phyloP scores from a whole-genome alignment of 1,140 invertebrate species.

The Hestina assimilis region DNA sequence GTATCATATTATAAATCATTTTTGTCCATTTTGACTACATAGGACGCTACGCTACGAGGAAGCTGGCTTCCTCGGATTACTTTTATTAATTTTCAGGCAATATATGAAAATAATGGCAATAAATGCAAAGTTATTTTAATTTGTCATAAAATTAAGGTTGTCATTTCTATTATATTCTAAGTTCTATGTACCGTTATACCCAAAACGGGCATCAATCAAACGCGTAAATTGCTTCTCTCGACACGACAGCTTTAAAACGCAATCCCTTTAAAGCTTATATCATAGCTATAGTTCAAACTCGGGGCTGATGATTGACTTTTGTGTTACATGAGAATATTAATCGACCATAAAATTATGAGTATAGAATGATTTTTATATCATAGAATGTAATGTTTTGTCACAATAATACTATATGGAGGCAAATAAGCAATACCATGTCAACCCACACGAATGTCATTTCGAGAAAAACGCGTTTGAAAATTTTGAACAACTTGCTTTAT shows the following conservation, averaged over 20 bases:
- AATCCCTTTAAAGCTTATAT: slow-evolving; percentile 42
- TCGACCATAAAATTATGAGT: neutral
- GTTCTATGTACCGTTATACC: slow-evolving; percentile 30
- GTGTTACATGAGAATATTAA: slow-evolving; percentile 11
- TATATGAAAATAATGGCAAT: too few relatives aligned
- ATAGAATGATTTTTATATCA: neutral
- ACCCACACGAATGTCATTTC: too few relatives aligned
- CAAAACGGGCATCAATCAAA: slow-evolving; percentile 59
- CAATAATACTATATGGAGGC: too few relatives aligned
- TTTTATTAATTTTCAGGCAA: neutral
- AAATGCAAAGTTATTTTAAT: too few relatives aligned
- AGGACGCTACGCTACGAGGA: neutral
- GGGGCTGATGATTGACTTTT: slow-evolving; percentile 39
- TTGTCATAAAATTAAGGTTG: too few relatives aligned
- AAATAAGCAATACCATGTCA: too few relatives aligned
- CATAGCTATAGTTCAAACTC: slow-evolving; percentile 27
- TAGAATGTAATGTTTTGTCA: too few relatives aligned
- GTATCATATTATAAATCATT: too few relatives aligned
- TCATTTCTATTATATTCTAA: slow-evolving; percentile 3
- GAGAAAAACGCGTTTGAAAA: too few relatives aligned
- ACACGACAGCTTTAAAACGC: slow-evolving; percentile 49
- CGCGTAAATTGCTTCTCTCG: slow-evolving; percentile 52
- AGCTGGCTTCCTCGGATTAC: neutral
- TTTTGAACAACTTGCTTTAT: too few relatives aligned
- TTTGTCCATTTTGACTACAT: too few relatives aligned